Evolutionary conservation across 2,113 vertebrate species (phyloP).

Genomic region (Myiagra hebetior): DNA sequence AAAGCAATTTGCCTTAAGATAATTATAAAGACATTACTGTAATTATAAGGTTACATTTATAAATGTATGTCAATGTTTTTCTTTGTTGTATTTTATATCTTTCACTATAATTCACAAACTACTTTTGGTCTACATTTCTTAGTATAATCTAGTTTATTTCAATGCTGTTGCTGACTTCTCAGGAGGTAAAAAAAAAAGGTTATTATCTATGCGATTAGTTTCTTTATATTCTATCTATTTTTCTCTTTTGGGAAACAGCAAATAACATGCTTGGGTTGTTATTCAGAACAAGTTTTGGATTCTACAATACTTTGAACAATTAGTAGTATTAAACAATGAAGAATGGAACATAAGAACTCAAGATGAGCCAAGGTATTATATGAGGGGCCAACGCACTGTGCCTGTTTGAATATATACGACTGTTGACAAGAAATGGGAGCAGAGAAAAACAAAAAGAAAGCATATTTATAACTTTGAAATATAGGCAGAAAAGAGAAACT

Average conservation of each 20-base stretch:
- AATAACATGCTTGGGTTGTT: neutral
- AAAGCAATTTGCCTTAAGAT: neutral
- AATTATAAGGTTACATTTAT: neutral
- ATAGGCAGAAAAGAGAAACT: neutral
- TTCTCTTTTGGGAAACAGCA: neutral
- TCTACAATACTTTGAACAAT: neutral
- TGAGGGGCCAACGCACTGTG: neutral
- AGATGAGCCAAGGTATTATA: neutral
- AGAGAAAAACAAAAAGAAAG: neutral
- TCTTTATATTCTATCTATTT: neutral
- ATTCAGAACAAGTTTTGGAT: neutral
- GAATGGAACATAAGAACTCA: neutral
- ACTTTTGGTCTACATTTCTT: neutral
- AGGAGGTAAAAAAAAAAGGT: neutral
- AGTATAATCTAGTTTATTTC: neutral
- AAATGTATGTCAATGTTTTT: neutral
- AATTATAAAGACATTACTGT: neutral
- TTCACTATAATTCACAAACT: neutral
- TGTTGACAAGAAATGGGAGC: neutral
- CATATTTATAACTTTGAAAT: neutral
- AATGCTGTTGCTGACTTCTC: neutral
- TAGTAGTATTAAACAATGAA: neutral
- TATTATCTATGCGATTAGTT: neutral
- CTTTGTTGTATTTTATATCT: neutral
- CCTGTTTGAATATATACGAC: neutral